phyloP scores from a whole-genome alignment of 2,797 vertebrate genomes.

The Helicolenus hilgendorfi region DNA sequence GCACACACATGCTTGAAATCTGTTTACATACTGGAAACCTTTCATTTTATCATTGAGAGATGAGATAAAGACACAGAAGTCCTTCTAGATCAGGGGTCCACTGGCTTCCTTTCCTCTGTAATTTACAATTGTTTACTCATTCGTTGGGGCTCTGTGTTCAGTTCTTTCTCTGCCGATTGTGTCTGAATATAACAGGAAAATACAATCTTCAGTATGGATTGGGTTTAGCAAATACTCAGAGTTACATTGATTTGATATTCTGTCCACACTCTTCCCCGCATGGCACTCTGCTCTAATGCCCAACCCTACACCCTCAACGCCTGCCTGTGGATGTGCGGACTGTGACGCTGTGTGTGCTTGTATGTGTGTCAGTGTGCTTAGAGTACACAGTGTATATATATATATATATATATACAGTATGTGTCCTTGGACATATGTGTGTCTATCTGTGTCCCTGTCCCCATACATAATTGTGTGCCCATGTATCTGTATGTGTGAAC shows the following conservation, averaged over 20 bases:
- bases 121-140: background rate
- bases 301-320: slow-evolving; percentile 10
- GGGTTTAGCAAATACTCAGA: background rate
- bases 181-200: background rate
- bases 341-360: background rate
- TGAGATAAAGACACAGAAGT: background rate
- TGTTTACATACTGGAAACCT: slow-evolving; percentile 31
- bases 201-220: slow-evolving; percentile 1
- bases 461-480: background rate
- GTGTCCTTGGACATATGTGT: background rate
- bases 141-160: background rate
- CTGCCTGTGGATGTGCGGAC: slow-evolving; percentile 1
- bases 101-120: background rate
- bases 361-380: background rate
- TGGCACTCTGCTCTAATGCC: slow-evolving; percentile 3
- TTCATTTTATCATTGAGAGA: slow-evolving; percentile 34
- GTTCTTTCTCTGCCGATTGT: background rate
- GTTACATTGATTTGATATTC: slow-evolving; percentile 35
- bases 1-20: background rate
- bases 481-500: background rate
- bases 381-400: background rate
- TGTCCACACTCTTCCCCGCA: slow-evolving; percentile 8
- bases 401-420: background rate
- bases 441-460: background rate
- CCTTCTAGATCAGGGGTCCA: background rate